These are phyloP conservation scores for Kryptolebias ocellatus DNA, from an alignment of 2,797 vertebrate genomes.

Conservation along the genomic window DNA sequence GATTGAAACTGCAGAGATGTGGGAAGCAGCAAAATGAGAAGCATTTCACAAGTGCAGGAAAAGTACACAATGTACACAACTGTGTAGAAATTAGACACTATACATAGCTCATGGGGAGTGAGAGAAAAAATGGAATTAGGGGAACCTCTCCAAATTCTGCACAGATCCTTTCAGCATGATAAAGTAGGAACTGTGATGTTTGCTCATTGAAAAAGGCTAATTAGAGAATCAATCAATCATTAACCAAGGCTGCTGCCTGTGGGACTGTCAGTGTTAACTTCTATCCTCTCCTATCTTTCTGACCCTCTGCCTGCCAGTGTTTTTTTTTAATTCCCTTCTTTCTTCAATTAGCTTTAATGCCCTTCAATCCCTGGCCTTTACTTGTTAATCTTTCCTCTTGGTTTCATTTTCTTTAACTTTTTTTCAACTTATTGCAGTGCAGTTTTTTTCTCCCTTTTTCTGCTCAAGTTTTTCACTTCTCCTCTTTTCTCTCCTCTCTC, in stretches of 20 bases:
- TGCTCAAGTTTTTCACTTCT: background rate
- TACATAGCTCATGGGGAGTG: constrained; percentile 39
- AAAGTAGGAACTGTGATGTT: constrained; percentile 69
- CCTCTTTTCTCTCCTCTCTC: constrained; percentile 11
- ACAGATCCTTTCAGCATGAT: constrained; percentile 67
- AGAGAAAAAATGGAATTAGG: constrained; percentile 15
- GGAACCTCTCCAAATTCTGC: constrained; percentile 44
- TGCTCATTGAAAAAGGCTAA: constrained; percentile 71
- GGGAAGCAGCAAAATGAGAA: background rate
- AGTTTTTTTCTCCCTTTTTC: constrained; percentile 28
- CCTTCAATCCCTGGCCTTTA: constrained; percentile 45
- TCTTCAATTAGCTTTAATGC: constrained; percentile 42
- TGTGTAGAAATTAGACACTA: no score
- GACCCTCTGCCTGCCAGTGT: constrained; percentile 50
- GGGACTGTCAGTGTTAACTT: constrained; percentile 69
- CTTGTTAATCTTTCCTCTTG: constrained; percentile 54
- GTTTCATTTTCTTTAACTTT: constrained; percentile 51
- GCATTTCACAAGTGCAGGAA: constrained; percentile 3
- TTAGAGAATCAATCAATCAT: constrained; percentile 78
- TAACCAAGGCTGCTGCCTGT: constrained; percentile 61
- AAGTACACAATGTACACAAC: constrained; percentile 6
- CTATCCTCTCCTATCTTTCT: constrained; percentile 44
- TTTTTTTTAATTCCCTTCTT: constrained; percentile 30
- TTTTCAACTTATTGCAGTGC: constrained; percentile 50
- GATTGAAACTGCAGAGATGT: constrained; percentile 1